Percentiles rank a stretch among this genome's conserved stretches.
Conservation (phyloP, 2,888 invertebrate species). For the Tuberolachnus salignus region DNA sequence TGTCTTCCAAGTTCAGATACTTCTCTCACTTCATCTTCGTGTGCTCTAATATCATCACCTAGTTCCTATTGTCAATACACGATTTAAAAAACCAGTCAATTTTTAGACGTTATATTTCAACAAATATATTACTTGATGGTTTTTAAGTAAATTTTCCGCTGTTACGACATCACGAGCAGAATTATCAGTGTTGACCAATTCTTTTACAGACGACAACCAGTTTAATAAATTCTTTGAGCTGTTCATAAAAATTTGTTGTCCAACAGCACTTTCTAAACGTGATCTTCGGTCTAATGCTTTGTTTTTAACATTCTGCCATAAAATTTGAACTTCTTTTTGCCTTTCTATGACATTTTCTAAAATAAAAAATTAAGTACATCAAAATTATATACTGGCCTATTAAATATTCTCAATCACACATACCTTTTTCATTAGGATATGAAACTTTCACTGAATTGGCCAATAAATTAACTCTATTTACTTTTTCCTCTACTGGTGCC, state of each 20-base stretch:
- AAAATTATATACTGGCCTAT: background rate
- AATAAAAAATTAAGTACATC: background rate
- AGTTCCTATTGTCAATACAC: conserved; percentile 62
- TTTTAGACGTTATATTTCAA: background rate
- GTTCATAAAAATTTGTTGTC: conserved; percentile 89
- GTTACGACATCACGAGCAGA: conserved; percentile 88
- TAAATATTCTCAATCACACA: background rate
- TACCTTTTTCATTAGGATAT: conserved; percentile 84
- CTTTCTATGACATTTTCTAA: conserved; percentile 76
- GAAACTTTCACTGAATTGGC: conserved; percentile 90
- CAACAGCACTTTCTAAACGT: conserved; percentile 90
- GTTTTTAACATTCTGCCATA: conserved; percentile 85
- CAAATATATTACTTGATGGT: conserved; percentile 75
- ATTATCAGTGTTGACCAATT: conserved; percentile 78
- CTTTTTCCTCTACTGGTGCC: conserved; percentile 92
- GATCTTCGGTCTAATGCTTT: conserved; percentile 84
- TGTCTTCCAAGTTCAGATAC: conserved; percentile 80
- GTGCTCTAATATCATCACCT: conserved; percentile 86
- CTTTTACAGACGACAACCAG: conserved; percentile 82
- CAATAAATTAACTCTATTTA: conserved; percentile 82
- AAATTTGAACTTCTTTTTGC: conserved; percentile 81
- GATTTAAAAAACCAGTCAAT: background rate
- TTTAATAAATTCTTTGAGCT: conserved; percentile 78
- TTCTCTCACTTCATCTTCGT: conserved; percentile 86
- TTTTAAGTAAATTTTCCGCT: conserved; percentile 86